A percentile compares a stretch with the other conserved stretches of the same genome.
phyloP scores from a whole-genome alignment of 2,888 invertebrate genomes.

The Yponomeuta cagnagella region DNA sequence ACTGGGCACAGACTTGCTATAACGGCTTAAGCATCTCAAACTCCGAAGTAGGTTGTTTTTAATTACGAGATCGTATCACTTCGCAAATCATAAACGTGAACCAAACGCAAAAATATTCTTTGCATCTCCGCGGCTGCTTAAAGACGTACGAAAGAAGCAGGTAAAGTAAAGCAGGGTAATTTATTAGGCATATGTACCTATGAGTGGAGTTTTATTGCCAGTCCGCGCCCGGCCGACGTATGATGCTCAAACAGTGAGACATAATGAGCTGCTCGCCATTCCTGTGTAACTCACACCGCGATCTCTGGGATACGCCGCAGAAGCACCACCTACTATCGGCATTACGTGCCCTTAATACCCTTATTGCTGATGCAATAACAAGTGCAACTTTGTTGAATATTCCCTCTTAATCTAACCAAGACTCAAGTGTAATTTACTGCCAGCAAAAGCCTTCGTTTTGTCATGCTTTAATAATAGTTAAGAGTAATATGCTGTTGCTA shows the following conservation, averaged over 20 bases:
- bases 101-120: background rate
- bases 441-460: too few relatives aligned
- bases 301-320: background rate
- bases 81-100: background rate
- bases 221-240: background rate
- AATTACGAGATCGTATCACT: background rate
- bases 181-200: background rate
- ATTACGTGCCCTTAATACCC: too few relatives aligned
- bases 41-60: constrained; percentile 7
- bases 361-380: too few relatives aligned
- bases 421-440: too few relatives aligned
- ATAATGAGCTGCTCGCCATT: constrained; percentile 8
- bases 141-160: background rate
- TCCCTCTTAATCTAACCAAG: too few relatives aligned
- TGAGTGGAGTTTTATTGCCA: background rate
- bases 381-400: too few relatives aligned
- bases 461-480: too few relatives aligned
- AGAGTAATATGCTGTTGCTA: too few relatives aligned
- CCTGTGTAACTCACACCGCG: constrained; percentile 29
- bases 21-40: constrained; percentile 22
- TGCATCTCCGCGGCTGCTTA: background rate
- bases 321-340: background rate
- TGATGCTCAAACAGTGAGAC: background rate
- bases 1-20: constrained; percentile 20
- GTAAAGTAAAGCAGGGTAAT: background rate